These are phyloP conservation scores for Medauroidea extradentata DNA, from an alignment of 1,140 invertebrate genomes.

Conservation along the genomic window DNA sequence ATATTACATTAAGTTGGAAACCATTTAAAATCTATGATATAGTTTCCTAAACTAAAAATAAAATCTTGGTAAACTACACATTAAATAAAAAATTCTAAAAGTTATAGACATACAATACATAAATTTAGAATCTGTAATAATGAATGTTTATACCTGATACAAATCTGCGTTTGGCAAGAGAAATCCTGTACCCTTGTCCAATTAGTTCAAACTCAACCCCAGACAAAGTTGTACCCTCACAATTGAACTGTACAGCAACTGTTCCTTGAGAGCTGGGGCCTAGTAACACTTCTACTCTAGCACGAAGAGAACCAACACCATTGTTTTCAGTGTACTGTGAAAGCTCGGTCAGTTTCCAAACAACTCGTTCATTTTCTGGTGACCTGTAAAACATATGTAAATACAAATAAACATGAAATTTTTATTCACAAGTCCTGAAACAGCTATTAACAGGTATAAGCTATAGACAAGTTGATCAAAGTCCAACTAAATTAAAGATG, in stretches of 20 bases:
- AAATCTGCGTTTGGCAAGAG: constrained; percentile 89
- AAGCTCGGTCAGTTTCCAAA: constrained; percentile 91
- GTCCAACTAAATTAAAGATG: too few relatives aligned
- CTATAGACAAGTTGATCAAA: too few relatives aligned
- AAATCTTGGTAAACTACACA: too few relatives aligned
- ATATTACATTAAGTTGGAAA: too few relatives aligned
- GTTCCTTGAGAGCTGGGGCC: constrained; percentile 79
- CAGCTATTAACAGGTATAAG: too few relatives aligned
- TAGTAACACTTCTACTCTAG: constrained; percentile 76
- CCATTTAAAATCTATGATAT: too few relatives aligned
- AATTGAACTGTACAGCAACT: constrained; percentile 89
- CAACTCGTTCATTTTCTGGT: constrained; percentile 70
- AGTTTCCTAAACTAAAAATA: too few relatives aligned
- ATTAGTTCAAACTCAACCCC: constrained; percentile 89
- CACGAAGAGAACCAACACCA: constrained; percentile 84
- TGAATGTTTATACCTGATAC: constrained; percentile 67
- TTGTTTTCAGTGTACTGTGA: constrained; percentile 84
- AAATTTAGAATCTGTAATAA: too few relatives aligned
- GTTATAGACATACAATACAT: too few relatives aligned
- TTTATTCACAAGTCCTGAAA: background rate
- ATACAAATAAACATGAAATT: too few relatives aligned
- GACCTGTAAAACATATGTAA: constrained; percentile 51
- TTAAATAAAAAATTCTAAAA: too few relatives aligned
- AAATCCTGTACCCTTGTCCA: constrained; percentile 85
- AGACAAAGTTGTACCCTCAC: constrained; percentile 89